Conservation (phyloP, 1,140 invertebrate species). For the Akabosia matsudoensis region DNA sequence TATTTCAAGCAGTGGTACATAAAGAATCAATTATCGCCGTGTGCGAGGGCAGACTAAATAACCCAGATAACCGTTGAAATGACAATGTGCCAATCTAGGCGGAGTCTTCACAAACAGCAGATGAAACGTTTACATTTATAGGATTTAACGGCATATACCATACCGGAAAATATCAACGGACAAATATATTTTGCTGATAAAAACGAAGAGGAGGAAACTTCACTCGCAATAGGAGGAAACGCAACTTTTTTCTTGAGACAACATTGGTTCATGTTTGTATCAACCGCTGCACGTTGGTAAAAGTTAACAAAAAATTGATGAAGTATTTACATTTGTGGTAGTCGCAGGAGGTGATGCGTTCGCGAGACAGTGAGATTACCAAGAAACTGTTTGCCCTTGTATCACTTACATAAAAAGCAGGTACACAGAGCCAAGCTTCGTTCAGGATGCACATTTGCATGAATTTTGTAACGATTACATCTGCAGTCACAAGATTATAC, state of each 20-base stretch:
- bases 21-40: too few species aligned
- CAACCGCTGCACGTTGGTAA: background rate
- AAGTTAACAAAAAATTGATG: background rate
- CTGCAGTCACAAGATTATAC: background rate
- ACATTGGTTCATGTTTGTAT: background rate
- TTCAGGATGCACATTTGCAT: too few species aligned
- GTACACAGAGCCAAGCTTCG: background rate
- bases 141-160: too few species aligned
- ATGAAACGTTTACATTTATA: background rate
- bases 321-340: too few species aligned
- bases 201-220: background rate
- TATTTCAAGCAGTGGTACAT: too few species aligned
- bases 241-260: background rate
- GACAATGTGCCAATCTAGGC: background rate
- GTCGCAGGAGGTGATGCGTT: too few species aligned
- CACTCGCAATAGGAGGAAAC: background rate
- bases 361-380: too few species aligned
- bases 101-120: background rate
- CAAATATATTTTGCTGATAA: background rate
- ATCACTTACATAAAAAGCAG: background rate
- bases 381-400: background rate
- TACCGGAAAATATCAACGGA: background rate
- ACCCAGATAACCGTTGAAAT: background rate
- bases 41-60: too few species aligned
- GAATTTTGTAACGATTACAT: background rate